Conservation (phyloP, 2,888 invertebrate genomes). For the Autographa pulchrina region DNA sequence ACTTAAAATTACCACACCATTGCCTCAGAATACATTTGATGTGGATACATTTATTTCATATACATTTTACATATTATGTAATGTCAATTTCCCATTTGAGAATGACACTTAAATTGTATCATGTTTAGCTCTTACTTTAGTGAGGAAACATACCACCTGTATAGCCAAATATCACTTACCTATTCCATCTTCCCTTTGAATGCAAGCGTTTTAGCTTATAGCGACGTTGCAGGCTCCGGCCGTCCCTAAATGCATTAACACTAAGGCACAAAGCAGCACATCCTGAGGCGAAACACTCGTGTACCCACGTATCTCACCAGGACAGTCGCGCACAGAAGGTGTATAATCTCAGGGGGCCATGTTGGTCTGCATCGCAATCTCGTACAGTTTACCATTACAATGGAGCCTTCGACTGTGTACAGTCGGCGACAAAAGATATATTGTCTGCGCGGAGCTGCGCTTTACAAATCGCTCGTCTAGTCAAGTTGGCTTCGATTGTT, state of each 20-base stretch:
- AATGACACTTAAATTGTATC: background rate
- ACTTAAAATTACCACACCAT: too few relatives aligned
- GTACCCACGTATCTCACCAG: constrained; percentile 43
- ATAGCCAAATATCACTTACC: background rate
- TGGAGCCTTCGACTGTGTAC: constrained; percentile 57
- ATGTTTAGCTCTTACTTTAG: background rate
- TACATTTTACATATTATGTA: too few relatives aligned
- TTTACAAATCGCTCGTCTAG: constrained; percentile 51
- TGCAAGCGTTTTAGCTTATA: constrained; percentile 25
- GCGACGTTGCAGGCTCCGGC: constrained; percentile 12
- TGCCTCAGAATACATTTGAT: too few relatives aligned
- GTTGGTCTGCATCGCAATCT: constrained; percentile 61
- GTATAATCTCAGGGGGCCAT: constrained; percentile 62
- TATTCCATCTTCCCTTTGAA: background rate
- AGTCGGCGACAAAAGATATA: constrained; percentile 63
- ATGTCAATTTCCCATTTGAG: too few relatives aligned
- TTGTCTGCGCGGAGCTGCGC: constrained; percentile 55
- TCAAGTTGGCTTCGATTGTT: constrained; percentile 56
- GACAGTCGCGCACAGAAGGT: constrained; percentile 53
- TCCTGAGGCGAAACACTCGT: constrained; percentile 20
- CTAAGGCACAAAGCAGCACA: constrained; percentile 29
- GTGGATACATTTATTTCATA: too few relatives aligned
- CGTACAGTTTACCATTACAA: constrained; percentile 65
- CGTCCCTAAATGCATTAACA: constrained; percentile 35
- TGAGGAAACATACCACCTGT: constrained; percentile 2